These are phyloP conservation scores for Lagopus leucura DNA, from an alignment of 2,113 vertebrate species.

Conservation along the genomic window DNA sequence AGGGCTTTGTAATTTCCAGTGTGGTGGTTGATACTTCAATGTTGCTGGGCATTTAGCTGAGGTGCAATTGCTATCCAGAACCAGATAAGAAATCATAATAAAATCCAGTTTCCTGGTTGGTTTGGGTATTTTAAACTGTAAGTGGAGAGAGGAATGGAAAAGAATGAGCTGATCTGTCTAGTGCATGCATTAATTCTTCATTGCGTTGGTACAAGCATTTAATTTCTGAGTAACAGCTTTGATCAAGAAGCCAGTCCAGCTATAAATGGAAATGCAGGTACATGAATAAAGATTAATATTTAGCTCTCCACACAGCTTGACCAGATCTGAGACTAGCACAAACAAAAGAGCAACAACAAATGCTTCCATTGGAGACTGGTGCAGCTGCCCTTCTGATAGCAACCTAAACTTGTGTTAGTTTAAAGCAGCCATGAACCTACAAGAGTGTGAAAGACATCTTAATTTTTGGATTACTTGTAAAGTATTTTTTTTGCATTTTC, in stretches of 20 bases:
- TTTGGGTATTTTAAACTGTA: background rate
- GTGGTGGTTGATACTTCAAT: background rate
- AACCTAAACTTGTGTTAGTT: background rate
- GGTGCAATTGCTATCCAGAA: background rate
- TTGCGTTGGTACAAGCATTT: accelerated
- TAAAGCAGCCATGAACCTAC: background rate
- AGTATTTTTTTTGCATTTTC: background rate
- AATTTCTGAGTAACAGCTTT: background rate
- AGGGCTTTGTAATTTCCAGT: background rate
- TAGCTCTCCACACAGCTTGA: background rate
- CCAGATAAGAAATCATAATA: background rate
- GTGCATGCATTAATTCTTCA: background rate
- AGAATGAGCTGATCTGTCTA: background rate
- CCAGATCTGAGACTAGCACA: background rate
- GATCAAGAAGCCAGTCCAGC: background rate
- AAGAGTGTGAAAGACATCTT: background rate
- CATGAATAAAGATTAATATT: background rate
- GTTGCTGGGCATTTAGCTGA: background rate
- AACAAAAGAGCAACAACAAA: background rate
- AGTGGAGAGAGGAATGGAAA: background rate
- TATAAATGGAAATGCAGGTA: background rate
- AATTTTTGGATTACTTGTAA: background rate
- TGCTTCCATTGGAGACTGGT: background rate
- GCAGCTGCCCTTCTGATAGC: background rate
- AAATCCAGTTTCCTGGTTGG: background rate